Evolutionary conservation across 1,140 invertebrate genomes (phyloP), one percentile per base, ranked within the genome.

Genomic region (Drosophila willistoni): DNA sequence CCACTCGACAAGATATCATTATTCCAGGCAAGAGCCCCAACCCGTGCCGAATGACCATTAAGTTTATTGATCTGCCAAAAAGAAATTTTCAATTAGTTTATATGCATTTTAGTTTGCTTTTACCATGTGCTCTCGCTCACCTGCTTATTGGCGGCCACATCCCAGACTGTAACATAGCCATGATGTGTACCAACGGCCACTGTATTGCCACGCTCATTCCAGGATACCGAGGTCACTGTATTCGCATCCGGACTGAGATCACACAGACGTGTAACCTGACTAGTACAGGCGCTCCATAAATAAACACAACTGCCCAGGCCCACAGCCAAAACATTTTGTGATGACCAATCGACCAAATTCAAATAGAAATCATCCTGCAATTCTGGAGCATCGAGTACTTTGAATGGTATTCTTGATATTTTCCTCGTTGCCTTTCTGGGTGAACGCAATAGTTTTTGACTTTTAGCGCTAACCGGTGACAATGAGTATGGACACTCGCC

Each of bases 321-420:
- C n/a, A 99, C 99, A 92, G 98, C 98, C 19, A 99, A 94, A 6
- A 99, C 98, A 93, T 99, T 99, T 92, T 99, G 98, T 6, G 98
- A 98, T 1, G 98, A 99, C 99, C 99, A 99, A 93, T 99, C 99
- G 6, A 99, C 99, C 66, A 99, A 94, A 93, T 99, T 99, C 29
- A 99, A 93, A 92, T 99, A 99, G 93, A 99, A 99, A 93, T 99
- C 99, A 93, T 99, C 99, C 93, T 99, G 98, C 25, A 99, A 93
- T 93, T 99, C 99, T 0, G 99, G 99, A 0, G 99, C 99, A 93
- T 99, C 99, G 9, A 99, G 93, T 1, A 99, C 91, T 94, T 99
- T 99, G 92, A 99, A 99, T 0, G 98, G 98, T 91, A 99, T 98
- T 91, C 98, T 95, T 0, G 98, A 98, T 78, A 99, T 99, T 93